phyloP scores from a whole-genome alignment of 2,113 vertebrate species.

The Bos indicus region DNA sequence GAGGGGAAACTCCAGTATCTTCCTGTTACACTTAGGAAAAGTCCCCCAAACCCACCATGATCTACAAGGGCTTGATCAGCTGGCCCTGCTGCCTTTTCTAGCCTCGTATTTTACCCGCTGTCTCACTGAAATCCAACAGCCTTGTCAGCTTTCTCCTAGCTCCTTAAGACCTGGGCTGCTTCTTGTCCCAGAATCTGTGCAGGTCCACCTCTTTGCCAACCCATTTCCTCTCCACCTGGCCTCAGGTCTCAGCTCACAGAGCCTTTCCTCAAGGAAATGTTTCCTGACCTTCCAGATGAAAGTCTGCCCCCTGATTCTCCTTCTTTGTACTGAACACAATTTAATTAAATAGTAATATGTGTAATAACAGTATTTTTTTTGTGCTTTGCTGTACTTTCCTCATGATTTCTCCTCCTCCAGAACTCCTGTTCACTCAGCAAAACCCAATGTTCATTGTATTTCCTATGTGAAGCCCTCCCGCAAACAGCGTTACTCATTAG shows the following conservation, averaged over 20 bases:
- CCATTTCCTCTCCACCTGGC: background rate
- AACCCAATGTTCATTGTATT: background rate
- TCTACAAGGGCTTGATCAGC: background rate
- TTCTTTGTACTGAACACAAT: background rate
- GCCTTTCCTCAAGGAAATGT: background rate
- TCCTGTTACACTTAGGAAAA: background rate
- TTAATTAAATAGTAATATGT: background rate
- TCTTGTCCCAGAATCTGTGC: background rate
- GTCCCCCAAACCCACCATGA: background rate
- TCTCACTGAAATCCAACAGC: background rate
- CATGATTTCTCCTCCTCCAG: background rate
- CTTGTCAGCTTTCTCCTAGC: background rate
- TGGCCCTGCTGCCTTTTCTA: background rate
- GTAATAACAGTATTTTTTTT: background rate
- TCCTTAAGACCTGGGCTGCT: background rate
- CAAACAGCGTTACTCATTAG: background rate
- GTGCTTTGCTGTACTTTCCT: background rate
- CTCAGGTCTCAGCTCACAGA: background rate
- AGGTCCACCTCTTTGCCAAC: background rate
- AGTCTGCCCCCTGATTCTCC: background rate
- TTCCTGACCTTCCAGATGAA: background rate
- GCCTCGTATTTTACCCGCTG: background rate
- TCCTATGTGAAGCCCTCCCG: background rate
- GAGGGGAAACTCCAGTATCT: background rate
- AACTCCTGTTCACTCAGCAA: conserved; percentile 22